Conservation (phyloP, 1,140 invertebrate genomes). For the Callitettix versicolor region DNA sequence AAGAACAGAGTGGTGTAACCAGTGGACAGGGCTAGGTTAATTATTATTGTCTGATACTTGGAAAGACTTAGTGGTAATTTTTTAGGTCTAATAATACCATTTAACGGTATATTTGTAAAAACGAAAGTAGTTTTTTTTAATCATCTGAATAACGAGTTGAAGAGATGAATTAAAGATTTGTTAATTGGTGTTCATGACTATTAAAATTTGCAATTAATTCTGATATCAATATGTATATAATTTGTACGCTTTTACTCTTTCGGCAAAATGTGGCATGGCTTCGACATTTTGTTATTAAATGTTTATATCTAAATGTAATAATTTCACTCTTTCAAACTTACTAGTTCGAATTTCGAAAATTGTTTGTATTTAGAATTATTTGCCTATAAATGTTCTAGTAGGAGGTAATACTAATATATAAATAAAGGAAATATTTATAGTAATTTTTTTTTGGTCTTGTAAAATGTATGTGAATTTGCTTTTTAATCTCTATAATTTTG, state of each 20-base stretch:
- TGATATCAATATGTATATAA: not conserved
- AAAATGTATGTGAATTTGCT: not conserved
- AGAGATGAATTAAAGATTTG: not conserved
- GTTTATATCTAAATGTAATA: not conserved
- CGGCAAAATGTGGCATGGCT: constrained; percentile 10
- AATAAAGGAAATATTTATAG: not conserved
- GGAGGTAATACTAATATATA: not conserved
- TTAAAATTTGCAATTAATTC: not conserved
- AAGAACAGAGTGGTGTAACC: no score
- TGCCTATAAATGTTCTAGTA: not conserved
- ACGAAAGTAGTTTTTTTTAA: not conserved
- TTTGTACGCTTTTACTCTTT: not conserved
- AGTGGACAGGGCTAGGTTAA: no score
- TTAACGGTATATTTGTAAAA: not conserved
- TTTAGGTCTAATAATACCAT: not conserved
- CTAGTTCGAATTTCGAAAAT: not conserved
- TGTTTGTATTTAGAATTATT: not conserved
- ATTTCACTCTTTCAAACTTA: not conserved
- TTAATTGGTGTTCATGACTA: not conserved
- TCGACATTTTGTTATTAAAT: not conserved
- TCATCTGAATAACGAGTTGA: not conserved
- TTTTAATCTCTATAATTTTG: no score
- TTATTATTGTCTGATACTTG: no score
- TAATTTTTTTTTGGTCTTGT: not conserved
- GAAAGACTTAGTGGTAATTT: no score